A percentile compares a stretch with the other conserved stretches of the same genome.
These are phyloP conservation scores for Mesitornis unicolor DNA, from an alignment of 2,113 vertebrate genomes.

Conservation along the genomic window DNA sequence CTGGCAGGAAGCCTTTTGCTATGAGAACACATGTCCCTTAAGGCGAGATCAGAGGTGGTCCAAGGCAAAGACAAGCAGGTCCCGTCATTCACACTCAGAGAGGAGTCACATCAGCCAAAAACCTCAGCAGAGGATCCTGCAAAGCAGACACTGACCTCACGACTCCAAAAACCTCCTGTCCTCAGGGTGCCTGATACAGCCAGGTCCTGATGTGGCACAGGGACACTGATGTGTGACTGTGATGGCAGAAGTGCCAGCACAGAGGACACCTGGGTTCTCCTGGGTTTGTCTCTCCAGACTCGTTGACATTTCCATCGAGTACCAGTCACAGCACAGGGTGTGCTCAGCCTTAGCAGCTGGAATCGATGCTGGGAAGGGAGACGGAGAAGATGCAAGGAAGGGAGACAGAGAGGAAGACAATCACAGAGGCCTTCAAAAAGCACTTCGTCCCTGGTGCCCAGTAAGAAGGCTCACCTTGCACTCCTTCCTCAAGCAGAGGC, in stretches of 20 bases:
- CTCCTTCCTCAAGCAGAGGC: background rate
- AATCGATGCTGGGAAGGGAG: background rate
- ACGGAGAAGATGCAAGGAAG: background rate
- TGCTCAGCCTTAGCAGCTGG: background rate
- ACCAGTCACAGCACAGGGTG: background rate
- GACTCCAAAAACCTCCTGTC: rapidly evolving
- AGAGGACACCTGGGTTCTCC: background rate
- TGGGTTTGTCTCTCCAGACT: background rate
- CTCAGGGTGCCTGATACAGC: background rate
- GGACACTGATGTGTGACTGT: rapidly evolving
- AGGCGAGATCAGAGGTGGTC: background rate
- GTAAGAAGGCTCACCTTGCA: background rate
- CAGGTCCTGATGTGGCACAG: rapidly evolving
- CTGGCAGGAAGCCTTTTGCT: background rate
- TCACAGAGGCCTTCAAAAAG: background rate
- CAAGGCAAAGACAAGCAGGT: background rate
- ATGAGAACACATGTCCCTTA: background rate
- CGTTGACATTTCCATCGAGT: background rate
- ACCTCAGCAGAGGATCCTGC: background rate
- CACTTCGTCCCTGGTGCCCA: background rate
- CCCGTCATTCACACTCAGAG: background rate
- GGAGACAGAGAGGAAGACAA: background rate
- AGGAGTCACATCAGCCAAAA: background rate
- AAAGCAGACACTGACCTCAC: background rate
- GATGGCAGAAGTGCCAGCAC: rapidly evolving